Evolutionary conservation across 2,888 invertebrate genomes (phyloP).

Genomic region (Aquatica leii): DNA sequence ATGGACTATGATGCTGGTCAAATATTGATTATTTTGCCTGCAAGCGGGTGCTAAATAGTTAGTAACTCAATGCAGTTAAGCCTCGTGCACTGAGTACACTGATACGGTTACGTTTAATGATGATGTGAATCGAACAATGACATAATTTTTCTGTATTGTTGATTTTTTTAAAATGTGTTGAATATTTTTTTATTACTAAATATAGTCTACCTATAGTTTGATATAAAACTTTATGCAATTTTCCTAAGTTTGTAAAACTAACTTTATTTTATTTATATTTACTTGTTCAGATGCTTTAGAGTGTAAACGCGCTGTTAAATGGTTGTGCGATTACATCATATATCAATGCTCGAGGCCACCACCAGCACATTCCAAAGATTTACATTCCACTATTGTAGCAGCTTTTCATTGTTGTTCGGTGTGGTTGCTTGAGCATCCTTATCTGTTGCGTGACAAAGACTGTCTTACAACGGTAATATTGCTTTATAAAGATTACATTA

Average conservation of each 20-base stretch:
- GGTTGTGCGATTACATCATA: slow-evolving; percentile 98
- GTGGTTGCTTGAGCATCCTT: slow-evolving; percentile 93
- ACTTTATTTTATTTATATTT: no score
- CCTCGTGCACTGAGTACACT: no score
- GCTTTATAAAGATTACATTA: background rate
- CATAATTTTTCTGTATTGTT: no score
- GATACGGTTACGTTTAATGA: no score
- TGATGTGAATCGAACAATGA: no score
- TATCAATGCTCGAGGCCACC: slow-evolving; percentile 95
- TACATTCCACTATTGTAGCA: slow-evolving; percentile 93
- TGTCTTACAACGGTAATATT: slow-evolving; percentile 82
- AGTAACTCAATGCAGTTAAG: no score
- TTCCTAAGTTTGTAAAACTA: no score
- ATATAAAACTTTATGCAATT: no score
- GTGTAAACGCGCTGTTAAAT: slow-evolving; percentile 92
- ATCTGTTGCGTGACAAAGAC: slow-evolving; percentile 88
- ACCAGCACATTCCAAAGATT: slow-evolving; percentile 90
- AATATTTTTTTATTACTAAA: background rate
- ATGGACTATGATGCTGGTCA: no score
- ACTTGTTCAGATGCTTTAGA: slow-evolving; percentile 79
- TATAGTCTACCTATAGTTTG: no score
- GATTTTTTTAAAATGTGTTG: background rate
- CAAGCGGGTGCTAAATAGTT: no score
- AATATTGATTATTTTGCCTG: no score
- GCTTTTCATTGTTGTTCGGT: slow-evolving; percentile 90